Conservation (phyloP, 2,113 vertebrate species). For the Chitala chitala region DNA sequence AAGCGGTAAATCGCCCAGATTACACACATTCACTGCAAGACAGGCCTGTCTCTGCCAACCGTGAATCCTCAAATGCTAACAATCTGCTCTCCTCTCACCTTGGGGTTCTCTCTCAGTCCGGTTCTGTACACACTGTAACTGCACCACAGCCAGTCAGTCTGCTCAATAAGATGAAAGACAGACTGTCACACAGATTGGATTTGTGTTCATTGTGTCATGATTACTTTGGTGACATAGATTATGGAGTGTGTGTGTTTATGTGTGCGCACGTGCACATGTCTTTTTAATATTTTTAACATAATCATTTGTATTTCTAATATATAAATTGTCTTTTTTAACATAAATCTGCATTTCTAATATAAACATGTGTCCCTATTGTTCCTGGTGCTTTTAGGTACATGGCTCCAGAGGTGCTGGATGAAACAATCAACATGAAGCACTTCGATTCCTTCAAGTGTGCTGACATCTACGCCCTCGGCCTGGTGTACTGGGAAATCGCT, state of each 20-base stretch:
- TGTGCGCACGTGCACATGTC: too few species aligned
- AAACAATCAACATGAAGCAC: slow-evolving; percentile 95
- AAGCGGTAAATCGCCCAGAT: slow-evolving; percentile 70
- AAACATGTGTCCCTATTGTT: neutral
- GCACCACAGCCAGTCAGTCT: too few species aligned
- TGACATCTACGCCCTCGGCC: slow-evolving; percentile 88
- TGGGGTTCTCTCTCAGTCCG: neutral
- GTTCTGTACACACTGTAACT: too few species aligned
- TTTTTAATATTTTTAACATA: too few species aligned
- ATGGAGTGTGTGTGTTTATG: too few species aligned
- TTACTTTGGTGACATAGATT: too few species aligned
- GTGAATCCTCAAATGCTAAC: neutral
- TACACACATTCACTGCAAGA: neutral
- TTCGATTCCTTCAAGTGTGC: slow-evolving; percentile 96
- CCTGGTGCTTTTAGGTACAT: slow-evolving; percentile 72
- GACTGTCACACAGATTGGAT: too few species aligned
- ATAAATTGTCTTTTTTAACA: neutral
- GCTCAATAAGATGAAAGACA: too few species aligned
- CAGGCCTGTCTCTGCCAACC: neutral
- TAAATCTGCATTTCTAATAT: neutral
- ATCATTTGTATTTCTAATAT: too few species aligned
- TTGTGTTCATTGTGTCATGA: too few species aligned
- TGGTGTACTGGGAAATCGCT: slow-evolving; percentile 95
- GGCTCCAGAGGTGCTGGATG: slow-evolving; percentile 93
- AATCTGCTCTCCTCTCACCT: neutral